Evolutionary conservation across 2,888 invertebrate species (phyloP).

Genomic region (Hypomecis punctinalis): DNA sequence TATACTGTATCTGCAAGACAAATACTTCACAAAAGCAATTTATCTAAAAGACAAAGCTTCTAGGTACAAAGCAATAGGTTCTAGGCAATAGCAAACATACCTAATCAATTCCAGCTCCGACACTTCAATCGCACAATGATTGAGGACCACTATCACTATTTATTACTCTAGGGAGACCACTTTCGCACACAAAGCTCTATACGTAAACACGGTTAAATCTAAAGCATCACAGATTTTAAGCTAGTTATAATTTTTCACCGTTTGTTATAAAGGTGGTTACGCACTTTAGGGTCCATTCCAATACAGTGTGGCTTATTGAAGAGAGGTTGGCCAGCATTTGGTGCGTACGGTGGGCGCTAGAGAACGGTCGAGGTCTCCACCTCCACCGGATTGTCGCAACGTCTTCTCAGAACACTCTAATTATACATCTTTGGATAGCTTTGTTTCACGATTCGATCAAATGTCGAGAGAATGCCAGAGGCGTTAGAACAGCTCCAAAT

Average conservation of each 20-base stretch:
- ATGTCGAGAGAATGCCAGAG: constrained; percentile 10
- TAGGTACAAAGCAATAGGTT: not conserved
- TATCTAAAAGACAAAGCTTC: constrained; percentile 3
- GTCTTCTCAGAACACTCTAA: constrained; percentile 32
- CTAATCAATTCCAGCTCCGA: constrained; percentile 19
- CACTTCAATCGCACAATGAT: constrained; percentile 25
- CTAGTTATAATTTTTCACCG: constrained; percentile 6
- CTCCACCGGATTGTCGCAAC: constrained; percentile 50
- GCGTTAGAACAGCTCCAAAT: not conserved
- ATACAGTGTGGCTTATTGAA: constrained; percentile 41
- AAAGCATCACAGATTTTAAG: constrained; percentile 7
- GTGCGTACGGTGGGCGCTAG: constrained; percentile 42
- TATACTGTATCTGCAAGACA: not conserved
- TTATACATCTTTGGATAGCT: constrained; percentile 18
- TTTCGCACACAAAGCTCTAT: constrained; percentile 11
- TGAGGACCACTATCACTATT: constrained; percentile 9
- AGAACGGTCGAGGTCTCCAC: constrained; percentile 47
- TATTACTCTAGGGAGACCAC: not conserved
- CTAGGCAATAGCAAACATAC: constrained; percentile 7
- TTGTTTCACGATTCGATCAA: constrained; percentile 21
- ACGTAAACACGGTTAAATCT: not conserved
- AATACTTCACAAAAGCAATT: not conserved
- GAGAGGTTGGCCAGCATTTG: constrained; percentile 50
- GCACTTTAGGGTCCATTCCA: constrained; percentile 21
- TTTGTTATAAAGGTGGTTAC: constrained; percentile 7